Percentiles rank a stretch among this genome's conserved stretches.
Conservation (phyloP, 2,113 vertebrate genomes). For the Falcunculus frontatus region DNA sequence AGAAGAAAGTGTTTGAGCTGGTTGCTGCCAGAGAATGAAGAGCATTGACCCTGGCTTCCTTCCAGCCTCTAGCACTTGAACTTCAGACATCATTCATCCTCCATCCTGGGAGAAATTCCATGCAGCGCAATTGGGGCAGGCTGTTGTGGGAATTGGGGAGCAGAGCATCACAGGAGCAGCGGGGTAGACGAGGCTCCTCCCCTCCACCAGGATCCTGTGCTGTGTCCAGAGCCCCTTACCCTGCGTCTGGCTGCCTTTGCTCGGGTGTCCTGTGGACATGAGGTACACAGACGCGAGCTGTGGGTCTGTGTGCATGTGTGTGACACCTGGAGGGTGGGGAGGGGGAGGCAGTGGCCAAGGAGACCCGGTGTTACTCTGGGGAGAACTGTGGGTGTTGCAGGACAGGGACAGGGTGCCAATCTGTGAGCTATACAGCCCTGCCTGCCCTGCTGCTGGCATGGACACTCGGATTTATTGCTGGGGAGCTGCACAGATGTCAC, state of each 20-base stretch:
- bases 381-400: not conserved
- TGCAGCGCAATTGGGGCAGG: not conserved
- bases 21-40: not conserved
- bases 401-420: not conserved
- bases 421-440: not conserved
- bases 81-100: not conserved
- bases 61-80: not conserved
- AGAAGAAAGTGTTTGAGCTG: not conserved
- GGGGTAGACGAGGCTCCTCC: not conserved
- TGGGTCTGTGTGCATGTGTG: not conserved
- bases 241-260: not conserved
- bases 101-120: not conserved
- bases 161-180: not conserved
- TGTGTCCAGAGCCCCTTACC: accelerated
- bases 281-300: accelerated
- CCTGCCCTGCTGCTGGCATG: too few relatives aligned
- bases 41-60: not conserved
- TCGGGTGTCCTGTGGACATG: not conserved
- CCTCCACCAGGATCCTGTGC: not conserved
- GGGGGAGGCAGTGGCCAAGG: accelerated
- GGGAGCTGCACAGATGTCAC: not conserved
- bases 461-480: not conserved
- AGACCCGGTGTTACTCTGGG: not conserved
- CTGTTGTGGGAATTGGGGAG: not conserved
- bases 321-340: not conserved